phyloP scores from a whole-genome alignment of 2,113 vertebrate genomes.

The Alectura lathami region DNA sequence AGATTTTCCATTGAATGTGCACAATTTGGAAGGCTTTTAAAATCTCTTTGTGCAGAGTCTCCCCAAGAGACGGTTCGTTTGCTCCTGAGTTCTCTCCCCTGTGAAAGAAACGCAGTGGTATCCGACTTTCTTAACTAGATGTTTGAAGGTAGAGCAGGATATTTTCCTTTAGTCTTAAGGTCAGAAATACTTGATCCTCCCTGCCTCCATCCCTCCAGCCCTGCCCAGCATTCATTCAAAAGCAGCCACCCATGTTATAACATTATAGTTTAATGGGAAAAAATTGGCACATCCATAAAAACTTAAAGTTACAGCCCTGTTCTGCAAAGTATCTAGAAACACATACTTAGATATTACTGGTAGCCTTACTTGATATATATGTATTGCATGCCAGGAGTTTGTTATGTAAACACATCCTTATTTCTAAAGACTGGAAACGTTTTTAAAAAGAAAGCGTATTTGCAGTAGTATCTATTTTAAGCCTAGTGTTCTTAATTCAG shows the following conservation, averaged over 20 bases:
- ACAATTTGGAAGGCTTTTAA: neutral
- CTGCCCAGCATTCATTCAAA: neutral
- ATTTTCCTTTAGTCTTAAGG: neutral
- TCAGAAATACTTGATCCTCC: neutral
- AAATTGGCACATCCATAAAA: neutral
- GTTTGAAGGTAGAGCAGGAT: neutral
- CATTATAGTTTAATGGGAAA: neutral
- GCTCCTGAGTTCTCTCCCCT: neutral
- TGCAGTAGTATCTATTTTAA: neutral
- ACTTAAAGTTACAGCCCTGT: neutral
- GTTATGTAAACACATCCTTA: slow-evolving; percentile 24
- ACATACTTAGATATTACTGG: neutral
- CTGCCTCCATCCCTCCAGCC: neutral
- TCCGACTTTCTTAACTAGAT: neutral
- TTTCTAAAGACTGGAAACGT: slow-evolving; percentile 3
- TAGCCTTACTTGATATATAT: neutral
- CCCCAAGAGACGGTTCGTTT: neutral
- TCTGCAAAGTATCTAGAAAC: neutral
- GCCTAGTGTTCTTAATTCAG: neutral
- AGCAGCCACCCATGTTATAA: neutral
- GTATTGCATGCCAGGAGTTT: neutral
- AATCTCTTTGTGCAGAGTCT: neutral
- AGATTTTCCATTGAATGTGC: neutral
- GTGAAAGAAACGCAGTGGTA: neutral
- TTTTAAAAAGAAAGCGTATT: neutral